Percentiles rank a stretch among this genome's conserved stretches.
phyloP scores from a whole-genome alignment of 2,888 invertebrate genomes.

The Tetramorium bicarinatum region DNA sequence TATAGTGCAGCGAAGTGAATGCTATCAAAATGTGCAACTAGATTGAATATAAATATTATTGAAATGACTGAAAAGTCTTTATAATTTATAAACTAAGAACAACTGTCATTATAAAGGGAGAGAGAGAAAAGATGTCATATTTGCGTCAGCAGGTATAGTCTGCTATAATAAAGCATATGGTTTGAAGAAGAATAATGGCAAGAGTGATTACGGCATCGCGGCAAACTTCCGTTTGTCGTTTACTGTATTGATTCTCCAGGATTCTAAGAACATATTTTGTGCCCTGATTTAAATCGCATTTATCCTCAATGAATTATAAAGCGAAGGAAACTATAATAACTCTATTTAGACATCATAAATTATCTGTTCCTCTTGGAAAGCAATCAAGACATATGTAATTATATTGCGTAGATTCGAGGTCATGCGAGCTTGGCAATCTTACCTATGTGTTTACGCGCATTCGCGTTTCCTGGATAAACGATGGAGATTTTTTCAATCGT shows the following conservation, averaged over 20 bases:
- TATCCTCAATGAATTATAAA: slow-evolving; percentile 11
- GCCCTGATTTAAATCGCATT: slow-evolving; percentile 8
- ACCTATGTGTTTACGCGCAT: not conserved
- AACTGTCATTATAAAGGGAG: not conserved
- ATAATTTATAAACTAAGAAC: not conserved
- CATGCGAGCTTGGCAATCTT: not conserved
- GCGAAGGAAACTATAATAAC: not conserved
- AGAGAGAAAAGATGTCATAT: not conserved
- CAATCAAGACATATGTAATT: not conserved
- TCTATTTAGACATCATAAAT: not conserved
- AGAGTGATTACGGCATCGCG: not conserved
- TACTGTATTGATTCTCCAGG: not conserved
- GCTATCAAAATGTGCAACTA: not conserved
- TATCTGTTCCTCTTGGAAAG: not conserved
- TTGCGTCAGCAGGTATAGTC: not conserved
- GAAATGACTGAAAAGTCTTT: not conserved
- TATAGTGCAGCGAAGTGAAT: not conserved
- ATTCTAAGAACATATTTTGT: not conserved
- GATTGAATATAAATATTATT: slow-evolving; percentile 14
- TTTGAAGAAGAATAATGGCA: slow-evolving; percentile 26
- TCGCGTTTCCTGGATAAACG: not conserved
- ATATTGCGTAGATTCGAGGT: not conserved
- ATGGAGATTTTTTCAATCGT: not conserved
- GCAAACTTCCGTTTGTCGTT: not conserved
- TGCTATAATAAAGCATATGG: slow-evolving; percentile 12